Evolutionary conservation across 2,888 invertebrate species (phyloP), one percentile per base, ranked within the genome.

Genomic region (Halictus ligatus): DNA sequence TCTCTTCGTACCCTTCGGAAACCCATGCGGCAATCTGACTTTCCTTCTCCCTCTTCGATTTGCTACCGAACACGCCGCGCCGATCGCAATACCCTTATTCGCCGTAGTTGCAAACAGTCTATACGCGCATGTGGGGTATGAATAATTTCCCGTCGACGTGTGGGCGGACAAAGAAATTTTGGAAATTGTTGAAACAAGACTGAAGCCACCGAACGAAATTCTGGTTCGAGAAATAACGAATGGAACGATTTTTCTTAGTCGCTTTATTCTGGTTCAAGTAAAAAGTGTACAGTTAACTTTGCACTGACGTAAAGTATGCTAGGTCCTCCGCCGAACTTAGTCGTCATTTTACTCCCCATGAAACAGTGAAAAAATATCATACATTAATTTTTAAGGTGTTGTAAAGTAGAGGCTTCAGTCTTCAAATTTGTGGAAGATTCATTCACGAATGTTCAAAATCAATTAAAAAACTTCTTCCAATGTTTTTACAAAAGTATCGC

Each of bases 51-150:
- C 84, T 35, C 75, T 69, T 74, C 58, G 48, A 69, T 73, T 69
- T 80, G 25, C 73, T 79, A 43, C 80, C 80, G 71, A 84, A 60
- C 80, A 25, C 74, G 54, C 82, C 67, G 74, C 85, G 74, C 85
- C 85, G 85, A 90, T 88, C 83, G 84, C 80, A 82, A 83, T 88
- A 89, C 69, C 75, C 75, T 78, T 81, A 87, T 80, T 77, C 87
- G 73, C 78, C 67, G 58, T 35, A 58, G 81, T 78, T 82, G 74
- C 84, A 43, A 67, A 60, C 80, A 76, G 58, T 67, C 72, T 72
- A 29, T 64, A 25, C 79, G 58, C 67, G 76, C 73, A 60, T 69
- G 40, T 50, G 35, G 25, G 25, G 35, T 78, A 77, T 82, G 86
- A 76, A 82, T 86, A 77, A 79, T 80, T 86, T 84, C 21, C 69